Evolutionary conservation across 2,113 vertebrate genomes (phyloP), one percentile per base, ranked within the genome.

Genomic region (Felis chaus): DNA sequence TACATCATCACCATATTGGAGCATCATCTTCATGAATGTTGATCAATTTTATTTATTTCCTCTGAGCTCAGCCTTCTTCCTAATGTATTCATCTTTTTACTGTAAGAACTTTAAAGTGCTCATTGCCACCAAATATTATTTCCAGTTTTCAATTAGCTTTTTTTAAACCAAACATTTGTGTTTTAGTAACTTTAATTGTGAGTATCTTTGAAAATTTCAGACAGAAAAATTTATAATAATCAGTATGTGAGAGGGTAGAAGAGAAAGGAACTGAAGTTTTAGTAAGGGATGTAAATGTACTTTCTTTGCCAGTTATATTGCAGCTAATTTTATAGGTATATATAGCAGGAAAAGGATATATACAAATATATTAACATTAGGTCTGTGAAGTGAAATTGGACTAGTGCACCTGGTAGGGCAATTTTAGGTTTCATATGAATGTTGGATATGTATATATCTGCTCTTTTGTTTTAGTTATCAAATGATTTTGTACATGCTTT

Each of bases 191-290:
- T 81, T 71, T 18, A 50, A 18, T 81, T 92, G 15, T 93, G 36
- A 8, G 33, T 53, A 19, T 89, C 50, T 89, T 76, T 89, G 73
- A 92, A 96, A 90, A 71, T 71, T 69, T 91, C 89, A 89, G 41
- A 55, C 74, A 41, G 48, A 63, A 74, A 96, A 36, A 45, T 39
- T 68, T 3, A 3, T 78, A 73, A 53, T 48, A 73, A 63, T 66
- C 63, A 66, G 14, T 94, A 50, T n/a, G 2, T 33, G 19, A 82
- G 19, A 79, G 36, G 18, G 23, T 66, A 63, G 18, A 27, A 85
- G 10, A 45, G n/a, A 94, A 65, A 71, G 21, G 27, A 88, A 74
- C 21, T 31, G 21, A 19, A 85, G 50, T 92, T 97, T 41, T 63
- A 73, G 25, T 71, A 91, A 79, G 39, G n/a, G n/a, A 65, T 3